phyloP scores from a whole-genome alignment of 2,113 vertebrate species.

The Himantopus leucocephalus region DNA sequence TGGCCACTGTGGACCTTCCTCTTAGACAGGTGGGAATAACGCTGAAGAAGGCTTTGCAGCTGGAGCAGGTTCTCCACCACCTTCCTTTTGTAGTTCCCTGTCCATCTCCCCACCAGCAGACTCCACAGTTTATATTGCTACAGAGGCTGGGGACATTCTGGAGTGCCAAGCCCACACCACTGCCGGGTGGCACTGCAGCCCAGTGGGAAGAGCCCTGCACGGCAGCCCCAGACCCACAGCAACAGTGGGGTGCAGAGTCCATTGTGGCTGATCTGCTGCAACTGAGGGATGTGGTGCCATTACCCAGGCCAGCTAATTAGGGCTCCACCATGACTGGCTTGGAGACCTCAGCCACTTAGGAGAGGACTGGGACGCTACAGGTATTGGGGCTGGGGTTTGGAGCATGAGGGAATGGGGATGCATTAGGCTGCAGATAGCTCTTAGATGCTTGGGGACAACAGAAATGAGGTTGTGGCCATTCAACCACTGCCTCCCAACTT shows the following conservation, averaged over 20 bases:
- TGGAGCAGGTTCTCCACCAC: not conserved
- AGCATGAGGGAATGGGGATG: not conserved
- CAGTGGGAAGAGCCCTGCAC: not conserved
- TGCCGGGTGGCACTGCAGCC: not conserved
- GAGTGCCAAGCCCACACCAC: fast-evolving
- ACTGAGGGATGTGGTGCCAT: not conserved
- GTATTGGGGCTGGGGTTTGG: not conserved
- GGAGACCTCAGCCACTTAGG: not conserved
- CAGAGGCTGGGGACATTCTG: not conserved
- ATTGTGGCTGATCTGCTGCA: not conserved
- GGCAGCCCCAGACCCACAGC: not conserved
- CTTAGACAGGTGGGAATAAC: not conserved
- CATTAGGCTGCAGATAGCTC: not conserved
- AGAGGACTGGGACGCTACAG: not conserved
- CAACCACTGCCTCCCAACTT: not conserved
- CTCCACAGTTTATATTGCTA: not conserved
- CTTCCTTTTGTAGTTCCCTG: not conserved
- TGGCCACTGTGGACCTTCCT: not conserved
- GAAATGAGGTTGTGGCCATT: not conserved
- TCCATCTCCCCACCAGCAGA: not conserved
- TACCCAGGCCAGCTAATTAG: not conserved
- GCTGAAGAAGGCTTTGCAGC: not conserved
- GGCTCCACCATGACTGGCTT: not conserved
- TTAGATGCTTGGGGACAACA: not conserved
- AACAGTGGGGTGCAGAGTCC: not conserved